These are phyloP conservation scores for Falco columbarius DNA, from an alignment of 2,797 vertebrate species.

Conservation along the genomic window DNA sequence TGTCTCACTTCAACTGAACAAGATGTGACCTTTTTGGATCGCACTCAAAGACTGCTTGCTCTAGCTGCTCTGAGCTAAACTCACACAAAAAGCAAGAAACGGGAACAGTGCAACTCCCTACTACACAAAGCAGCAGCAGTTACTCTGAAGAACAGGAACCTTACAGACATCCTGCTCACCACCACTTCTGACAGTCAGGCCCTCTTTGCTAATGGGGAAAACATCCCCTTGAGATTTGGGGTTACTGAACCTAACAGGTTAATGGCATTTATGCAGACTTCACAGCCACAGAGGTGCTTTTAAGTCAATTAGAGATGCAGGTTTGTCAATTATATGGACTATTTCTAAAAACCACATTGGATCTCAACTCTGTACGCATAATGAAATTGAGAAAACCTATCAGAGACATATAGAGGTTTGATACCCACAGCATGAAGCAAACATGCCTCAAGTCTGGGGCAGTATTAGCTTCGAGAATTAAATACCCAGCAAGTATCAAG, in stretches of 20 bases:
- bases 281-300: slow-evolving; percentile 50
- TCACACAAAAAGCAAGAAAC: not conserved
- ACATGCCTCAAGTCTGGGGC: not conserved
- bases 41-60: not conserved
- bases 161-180: not conserved
- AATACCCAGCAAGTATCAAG: not conserved
- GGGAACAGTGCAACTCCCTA: not conserved
- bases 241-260: slow-evolving; percentile 40
- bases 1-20: not conserved
- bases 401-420: not conserved
- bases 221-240: not conserved
- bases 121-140: not conserved
- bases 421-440: not conserved
- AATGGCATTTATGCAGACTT: slow-evolving; percentile 11
- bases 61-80: not conserved
- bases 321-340: slow-evolving; percentile 41
- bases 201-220: not conserved
- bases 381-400: not conserved
- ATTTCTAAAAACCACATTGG: slow-evolving; percentile 31
- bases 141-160: not conserved
- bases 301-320: slow-evolving; percentile 28
- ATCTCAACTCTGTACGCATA: not conserved
- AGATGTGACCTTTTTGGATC: not conserved
- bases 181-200: not conserved
- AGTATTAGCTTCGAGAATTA: not conserved